A percentile compares a stretch with the other conserved stretches of the same genome.
Conservation (phyloP, 2,797 vertebrate genomes). For the Catostomus latipinnis region DNA sequence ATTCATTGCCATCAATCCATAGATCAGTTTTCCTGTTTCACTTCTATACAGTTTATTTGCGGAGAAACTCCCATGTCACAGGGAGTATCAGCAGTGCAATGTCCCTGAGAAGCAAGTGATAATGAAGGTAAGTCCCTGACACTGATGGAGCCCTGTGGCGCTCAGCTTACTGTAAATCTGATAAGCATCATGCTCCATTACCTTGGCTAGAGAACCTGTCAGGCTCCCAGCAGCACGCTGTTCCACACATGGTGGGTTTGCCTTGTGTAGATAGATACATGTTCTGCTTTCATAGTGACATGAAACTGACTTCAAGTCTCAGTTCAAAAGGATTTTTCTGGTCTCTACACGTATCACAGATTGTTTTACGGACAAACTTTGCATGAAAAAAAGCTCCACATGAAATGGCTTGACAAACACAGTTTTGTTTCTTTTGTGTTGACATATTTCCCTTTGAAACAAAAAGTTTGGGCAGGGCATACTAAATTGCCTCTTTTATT, state of each 20-base stretch:
- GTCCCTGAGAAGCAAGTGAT: slow-evolving; percentile 93
- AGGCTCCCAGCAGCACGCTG: slow-evolving; percentile 2
- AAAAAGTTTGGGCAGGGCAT: too few relatives aligned
- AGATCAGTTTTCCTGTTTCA: slow-evolving; percentile 2
- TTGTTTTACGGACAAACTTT: not conserved
- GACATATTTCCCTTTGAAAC: too few relatives aligned
- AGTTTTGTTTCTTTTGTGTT: too few relatives aligned
- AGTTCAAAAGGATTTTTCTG: not conserved
- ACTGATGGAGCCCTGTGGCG: slow-evolving; percentile 35
- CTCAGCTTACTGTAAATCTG: slow-evolving; percentile 43
- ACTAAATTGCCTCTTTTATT: too few relatives aligned
- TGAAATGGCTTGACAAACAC: too few relatives aligned
- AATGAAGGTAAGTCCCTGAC: slow-evolving; percentile 86
- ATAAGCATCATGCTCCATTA: slow-evolving; percentile 54
- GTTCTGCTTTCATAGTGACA: slow-evolving; percentile 10
- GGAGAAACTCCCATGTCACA: slow-evolving; percentile 91
- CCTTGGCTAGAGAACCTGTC: slow-evolving; percentile 3
- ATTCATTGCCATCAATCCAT: not conserved
- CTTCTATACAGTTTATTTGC: slow-evolving; percentile 84
- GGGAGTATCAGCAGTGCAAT: slow-evolving; percentile 91
- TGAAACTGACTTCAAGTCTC: not conserved
- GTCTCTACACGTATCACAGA: not conserved
- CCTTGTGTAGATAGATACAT: not conserved
- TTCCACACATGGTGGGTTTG: slow-evolving; percentile 4
- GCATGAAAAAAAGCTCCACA: not conserved